Evolutionary conservation across 1,140 invertebrate genomes (phyloP).

Genomic region (Frieseomelitta varia): DNA sequence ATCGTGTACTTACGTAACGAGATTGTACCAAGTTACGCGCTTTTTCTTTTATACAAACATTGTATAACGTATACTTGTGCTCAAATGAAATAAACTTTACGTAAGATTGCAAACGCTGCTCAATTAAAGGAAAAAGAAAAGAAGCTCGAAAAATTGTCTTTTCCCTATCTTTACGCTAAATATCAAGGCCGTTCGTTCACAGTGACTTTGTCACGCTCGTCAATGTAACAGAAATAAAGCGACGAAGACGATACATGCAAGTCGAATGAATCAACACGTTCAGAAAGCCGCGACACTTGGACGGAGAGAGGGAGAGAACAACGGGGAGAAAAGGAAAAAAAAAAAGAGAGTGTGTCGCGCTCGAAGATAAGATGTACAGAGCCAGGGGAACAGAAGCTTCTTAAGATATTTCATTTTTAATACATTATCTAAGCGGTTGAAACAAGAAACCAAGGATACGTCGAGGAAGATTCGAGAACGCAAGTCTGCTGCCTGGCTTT

Average conservation of each 20-base stretch:
- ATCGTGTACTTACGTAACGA: no score
- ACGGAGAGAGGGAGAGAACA: not conserved
- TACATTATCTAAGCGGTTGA: constrained; percentile 15
- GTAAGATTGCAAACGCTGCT: no score
- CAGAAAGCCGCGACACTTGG: no score
- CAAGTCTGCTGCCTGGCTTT: not conserved
- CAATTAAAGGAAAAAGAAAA: no score
- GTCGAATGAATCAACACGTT: not conserved
- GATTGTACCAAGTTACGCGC: no score
- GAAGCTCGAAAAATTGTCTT: no score
- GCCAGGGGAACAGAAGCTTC: not conserved
- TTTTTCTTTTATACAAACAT: no score
- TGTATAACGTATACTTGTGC: no score
- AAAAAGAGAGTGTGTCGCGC: not conserved
- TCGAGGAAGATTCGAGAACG: not conserved
- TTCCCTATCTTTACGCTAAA: no score
- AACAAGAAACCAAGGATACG: not conserved
- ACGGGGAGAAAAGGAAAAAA: no score
- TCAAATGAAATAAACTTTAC: no score
- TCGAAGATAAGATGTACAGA: not conserved
- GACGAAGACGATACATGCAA: not conserved
- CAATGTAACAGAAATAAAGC: not conserved
- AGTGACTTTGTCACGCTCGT: not conserved
- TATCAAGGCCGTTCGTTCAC: constrained; percentile 29
- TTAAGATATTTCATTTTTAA: constrained; percentile 30